phyloP scores from a whole-genome alignment of 2,888 invertebrate genomes.

The Sphaerolaimus hirsutus region DNA sequence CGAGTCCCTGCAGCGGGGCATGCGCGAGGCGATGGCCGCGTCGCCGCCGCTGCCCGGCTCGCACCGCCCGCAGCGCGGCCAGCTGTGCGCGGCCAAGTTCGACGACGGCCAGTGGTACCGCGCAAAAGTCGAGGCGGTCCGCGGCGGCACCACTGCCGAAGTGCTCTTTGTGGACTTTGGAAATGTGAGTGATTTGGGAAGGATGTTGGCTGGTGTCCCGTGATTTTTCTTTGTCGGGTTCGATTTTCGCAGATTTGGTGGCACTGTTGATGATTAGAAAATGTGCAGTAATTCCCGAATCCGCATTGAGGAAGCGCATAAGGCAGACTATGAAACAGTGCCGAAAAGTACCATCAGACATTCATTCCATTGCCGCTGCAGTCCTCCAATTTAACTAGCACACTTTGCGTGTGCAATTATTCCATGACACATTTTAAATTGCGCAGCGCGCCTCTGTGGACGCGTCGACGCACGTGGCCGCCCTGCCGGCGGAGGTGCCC shows the following conservation, averaged over 20 bases:
- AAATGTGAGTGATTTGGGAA: constrained; percentile 36
- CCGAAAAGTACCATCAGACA: no score
- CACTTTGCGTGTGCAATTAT: neutral
- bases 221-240: no score
- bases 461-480: constrained; percentile 47
- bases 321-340: no score
- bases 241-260: no score
- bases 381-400: no score
- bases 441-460: constrained; percentile 44
- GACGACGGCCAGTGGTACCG: constrained; percentile 77
- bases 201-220: neutral
- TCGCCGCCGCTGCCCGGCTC: constrained; percentile 66
- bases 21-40: constrained; percentile 57
- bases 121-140: constrained; percentile 56
- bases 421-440: constrained; percentile 1
- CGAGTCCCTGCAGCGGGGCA: constrained; percentile 57
- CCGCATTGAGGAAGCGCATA: no score
- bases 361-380: no score
- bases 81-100: constrained; percentile 71
- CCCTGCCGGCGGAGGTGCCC: constrained; percentile 54
- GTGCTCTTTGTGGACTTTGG: constrained; percentile 87
- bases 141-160: constrained; percentile 43
- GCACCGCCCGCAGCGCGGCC: constrained; percentile 53
- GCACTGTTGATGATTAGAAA: no score
- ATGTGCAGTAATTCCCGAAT: no score